Conservation (phyloP, 2,113 vertebrate species). For the Girardinichthys multiradiatus region DNA sequence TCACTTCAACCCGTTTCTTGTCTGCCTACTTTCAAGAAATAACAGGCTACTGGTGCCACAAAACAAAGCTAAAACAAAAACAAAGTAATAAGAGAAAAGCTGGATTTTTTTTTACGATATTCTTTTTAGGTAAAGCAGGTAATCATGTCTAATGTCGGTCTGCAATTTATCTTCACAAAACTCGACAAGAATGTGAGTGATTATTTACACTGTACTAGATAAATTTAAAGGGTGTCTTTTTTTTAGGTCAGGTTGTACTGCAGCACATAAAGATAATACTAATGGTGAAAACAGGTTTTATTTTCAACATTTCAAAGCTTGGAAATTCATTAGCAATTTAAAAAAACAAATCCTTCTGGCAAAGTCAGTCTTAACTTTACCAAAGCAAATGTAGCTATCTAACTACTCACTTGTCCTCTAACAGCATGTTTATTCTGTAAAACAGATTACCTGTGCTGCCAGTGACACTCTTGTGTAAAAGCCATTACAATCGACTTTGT, state of each 20-base stretch:
- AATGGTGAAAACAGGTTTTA: slow-evolving; percentile 9
- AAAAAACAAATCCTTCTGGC: not conserved
- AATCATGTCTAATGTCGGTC: too few relatives aligned
- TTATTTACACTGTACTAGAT: too few relatives aligned
- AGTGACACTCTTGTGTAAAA: slow-evolving; percentile 49
- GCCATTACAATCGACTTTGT: slow-evolving; percentile 57
- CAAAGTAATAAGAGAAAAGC: too few relatives aligned
- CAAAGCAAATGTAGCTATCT: slow-evolving; percentile 25
- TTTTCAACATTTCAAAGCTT: not conserved
- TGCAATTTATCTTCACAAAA: too few relatives aligned
- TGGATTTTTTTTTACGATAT: too few relatives aligned
- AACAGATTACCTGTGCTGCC: slow-evolving; percentile 53
- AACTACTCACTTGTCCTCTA: slow-evolving; percentile 13
- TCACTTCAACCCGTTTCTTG: too few relatives aligned
- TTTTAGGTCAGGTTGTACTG: not conserved
- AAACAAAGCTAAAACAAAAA: too few relatives aligned
- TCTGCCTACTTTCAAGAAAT: too few relatives aligned
- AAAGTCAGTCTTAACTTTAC: slow-evolving; percentile 3
- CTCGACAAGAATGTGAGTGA: too few relatives aligned
- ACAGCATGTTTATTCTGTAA: slow-evolving; percentile 24
- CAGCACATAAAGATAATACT: slow-evolving; percentile 17
- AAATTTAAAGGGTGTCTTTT: not conserved
- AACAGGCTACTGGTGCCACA: too few relatives aligned
- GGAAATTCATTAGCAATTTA: not conserved
- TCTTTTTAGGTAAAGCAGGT: too few relatives aligned